A percentile compares a stretch with the other conserved stretches of the same genome.
Conservation (phyloP, 2,797 vertebrate genomes). For the Oceanodroma leucorhoa region DNA sequence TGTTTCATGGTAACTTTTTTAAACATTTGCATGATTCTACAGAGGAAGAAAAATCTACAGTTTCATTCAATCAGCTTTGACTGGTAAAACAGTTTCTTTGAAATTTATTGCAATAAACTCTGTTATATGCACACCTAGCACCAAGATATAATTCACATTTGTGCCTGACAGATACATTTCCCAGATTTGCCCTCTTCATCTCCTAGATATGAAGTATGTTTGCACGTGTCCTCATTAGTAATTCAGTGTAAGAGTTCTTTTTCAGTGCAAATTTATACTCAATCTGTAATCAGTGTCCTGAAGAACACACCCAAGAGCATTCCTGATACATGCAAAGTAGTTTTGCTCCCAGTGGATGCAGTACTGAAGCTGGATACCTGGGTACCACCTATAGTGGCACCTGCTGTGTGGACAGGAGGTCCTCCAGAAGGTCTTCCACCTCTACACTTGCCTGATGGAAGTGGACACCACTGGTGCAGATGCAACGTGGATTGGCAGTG, state of each 20-base stretch:
- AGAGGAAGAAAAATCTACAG: neutral
- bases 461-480: neutral
- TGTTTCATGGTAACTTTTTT: neutral
- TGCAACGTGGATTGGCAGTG: neutral
- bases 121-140: neutral
- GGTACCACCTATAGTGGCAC: neutral
- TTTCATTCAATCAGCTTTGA: neutral
- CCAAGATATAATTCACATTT: neutral
- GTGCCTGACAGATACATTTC: neutral
- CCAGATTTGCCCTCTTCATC: neutral
- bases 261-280: neutral
- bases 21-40: neutral
- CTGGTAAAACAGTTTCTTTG: neutral
- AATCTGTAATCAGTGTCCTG: neutral
- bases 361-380: neutral
- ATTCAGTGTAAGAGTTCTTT: neutral
- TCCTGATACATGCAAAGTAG: neutral
- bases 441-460: neutral
- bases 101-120: neutral
- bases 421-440: neutral
- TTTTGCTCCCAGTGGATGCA: neutral
- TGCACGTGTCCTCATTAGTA: neutral
- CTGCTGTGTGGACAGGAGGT: neutral
- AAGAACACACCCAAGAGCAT: neutral
- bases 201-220: neutral